Conservation (phyloP, 2,888 invertebrate species). For the Erebia epiphron region DNA sequence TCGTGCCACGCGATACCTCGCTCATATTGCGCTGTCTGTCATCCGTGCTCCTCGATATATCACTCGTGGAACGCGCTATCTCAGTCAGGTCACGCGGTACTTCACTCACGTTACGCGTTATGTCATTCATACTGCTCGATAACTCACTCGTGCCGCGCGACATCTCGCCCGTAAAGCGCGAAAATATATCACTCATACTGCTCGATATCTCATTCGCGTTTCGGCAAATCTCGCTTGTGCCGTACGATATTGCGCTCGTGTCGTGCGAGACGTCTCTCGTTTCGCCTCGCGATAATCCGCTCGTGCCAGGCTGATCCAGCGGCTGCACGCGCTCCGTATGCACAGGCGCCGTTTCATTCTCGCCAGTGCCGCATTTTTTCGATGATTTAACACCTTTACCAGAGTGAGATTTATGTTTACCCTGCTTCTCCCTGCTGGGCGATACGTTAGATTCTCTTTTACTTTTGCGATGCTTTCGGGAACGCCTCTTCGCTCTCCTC, state of each 20-base stretch:
- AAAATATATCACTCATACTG: conserved; percentile 19
- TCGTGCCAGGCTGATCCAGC: conserved; percentile 46
- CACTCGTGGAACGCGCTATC: conserved; percentile 27
- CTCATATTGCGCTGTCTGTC: background rate
- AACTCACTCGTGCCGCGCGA: background rate
- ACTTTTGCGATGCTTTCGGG: conserved; percentile 48
- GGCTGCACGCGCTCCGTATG: conserved; percentile 23
- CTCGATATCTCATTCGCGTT: conserved; percentile 36
- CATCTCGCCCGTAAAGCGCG: background rate
- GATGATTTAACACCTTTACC: conserved; percentile 67
- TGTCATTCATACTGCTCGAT: background rate
- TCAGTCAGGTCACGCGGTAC: conserved; percentile 41
- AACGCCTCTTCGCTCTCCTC: conserved; percentile 46
- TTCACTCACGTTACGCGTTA: background rate
- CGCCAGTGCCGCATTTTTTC: conserved; percentile 39
- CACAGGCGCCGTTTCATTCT: background rate
- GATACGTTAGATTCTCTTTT: conserved; percentile 27
- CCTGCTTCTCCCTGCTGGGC: conserved; percentile 46
- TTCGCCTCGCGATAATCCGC: conserved; percentile 32
- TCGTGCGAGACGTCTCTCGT: background rate
- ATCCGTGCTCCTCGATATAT: background rate
- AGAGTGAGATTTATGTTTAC: conserved; percentile 57
- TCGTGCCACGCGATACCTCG: background rate
- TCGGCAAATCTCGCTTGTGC: conserved; percentile 36
- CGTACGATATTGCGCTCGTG: background rate